A percentile compares a stretch with the other conserved stretches of the same genome.
Conservation (phyloP, 2,888 invertebrate species). For the Ennomos quercinarius region DNA sequence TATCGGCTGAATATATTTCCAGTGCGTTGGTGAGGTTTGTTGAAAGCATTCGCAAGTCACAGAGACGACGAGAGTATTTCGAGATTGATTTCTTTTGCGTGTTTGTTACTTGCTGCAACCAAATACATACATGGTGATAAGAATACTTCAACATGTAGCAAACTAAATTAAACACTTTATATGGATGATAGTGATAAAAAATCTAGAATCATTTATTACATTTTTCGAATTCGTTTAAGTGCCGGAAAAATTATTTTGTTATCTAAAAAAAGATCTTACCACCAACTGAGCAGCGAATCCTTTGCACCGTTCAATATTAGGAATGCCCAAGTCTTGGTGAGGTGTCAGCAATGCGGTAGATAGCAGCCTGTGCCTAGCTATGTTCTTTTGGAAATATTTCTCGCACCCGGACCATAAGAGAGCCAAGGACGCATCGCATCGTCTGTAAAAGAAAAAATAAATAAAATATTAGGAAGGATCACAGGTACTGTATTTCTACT, state of each 20-base stretch:
- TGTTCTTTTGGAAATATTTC: slow-evolving; percentile 89
- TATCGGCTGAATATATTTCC: slow-evolving; percentile 57
- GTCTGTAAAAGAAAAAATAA: slow-evolving; percentile 50
- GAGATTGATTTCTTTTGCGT: slow-evolving; percentile 87
- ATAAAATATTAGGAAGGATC: background rate
- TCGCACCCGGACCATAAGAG: slow-evolving; percentile 90
- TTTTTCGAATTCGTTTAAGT: too few relatives aligned
- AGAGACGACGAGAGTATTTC: slow-evolving; percentile 84
- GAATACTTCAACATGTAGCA: too few relatives aligned
- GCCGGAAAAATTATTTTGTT: too few relatives aligned
- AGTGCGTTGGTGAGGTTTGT: slow-evolving; percentile 67
- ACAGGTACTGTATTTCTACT: too few relatives aligned
- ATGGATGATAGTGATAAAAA: too few relatives aligned
- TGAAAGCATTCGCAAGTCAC: slow-evolving; percentile 82
- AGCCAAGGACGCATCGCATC: slow-evolving; percentile 80
- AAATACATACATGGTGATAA: background rate
- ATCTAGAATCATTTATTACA: too few relatives aligned
- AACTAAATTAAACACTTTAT: too few relatives aligned
- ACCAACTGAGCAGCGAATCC: slow-evolving; percentile 94
- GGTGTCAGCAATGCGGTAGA: slow-evolving; percentile 87
- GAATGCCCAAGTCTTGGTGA: slow-evolving; percentile 91
- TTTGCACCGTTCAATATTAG: slow-evolving; percentile 93
- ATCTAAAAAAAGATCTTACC: slow-evolving; percentile 65
- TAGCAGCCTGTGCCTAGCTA: slow-evolving; percentile 88
- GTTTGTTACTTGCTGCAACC: slow-evolving; percentile 86